Conservation (phyloP, 2,113 vertebrate genomes). For the Dasyprocta punctata region DNA sequence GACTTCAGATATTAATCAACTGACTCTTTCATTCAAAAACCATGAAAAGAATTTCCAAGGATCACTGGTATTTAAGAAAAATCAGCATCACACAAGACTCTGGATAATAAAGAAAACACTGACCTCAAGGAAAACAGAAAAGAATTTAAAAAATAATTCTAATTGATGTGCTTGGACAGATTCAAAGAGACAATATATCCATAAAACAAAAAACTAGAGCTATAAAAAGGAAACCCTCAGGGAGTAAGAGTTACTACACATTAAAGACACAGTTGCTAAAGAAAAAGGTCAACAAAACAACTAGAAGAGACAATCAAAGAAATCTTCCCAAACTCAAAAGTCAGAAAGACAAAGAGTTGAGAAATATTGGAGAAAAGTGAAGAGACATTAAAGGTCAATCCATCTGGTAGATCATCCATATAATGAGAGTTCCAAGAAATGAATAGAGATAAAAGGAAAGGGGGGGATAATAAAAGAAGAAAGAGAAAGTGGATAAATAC, state of each 20-base stretch:
- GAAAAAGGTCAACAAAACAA: neutral
- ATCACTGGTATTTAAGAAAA: conserved; percentile 9
- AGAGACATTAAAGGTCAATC: neutral
- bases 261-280: neutral
- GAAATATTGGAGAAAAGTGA: neutral
- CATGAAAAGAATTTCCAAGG: neutral
- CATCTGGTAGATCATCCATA: neutral
- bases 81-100: neutral
- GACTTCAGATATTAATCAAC: neutral
- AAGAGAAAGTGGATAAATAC: neutral
- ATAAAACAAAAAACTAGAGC: conserved; percentile 43
- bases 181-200: neutral
- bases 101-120: neutral
- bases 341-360: neutral
- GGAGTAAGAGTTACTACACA: conserved; percentile 6
- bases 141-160: conserved; percentile 30
- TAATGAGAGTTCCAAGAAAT: neutral
- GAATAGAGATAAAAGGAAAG: neutral
- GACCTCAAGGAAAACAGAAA: neutral
- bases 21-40: neutral
- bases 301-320: neutral
- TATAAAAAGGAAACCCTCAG: conserved; percentile 1
- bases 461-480: neutral
- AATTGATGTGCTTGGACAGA: neutral
- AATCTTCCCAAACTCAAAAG: neutral